Evolutionary conservation across 2,113 vertebrate species (phyloP).

Genomic region (Terrapene triunguis): DNA sequence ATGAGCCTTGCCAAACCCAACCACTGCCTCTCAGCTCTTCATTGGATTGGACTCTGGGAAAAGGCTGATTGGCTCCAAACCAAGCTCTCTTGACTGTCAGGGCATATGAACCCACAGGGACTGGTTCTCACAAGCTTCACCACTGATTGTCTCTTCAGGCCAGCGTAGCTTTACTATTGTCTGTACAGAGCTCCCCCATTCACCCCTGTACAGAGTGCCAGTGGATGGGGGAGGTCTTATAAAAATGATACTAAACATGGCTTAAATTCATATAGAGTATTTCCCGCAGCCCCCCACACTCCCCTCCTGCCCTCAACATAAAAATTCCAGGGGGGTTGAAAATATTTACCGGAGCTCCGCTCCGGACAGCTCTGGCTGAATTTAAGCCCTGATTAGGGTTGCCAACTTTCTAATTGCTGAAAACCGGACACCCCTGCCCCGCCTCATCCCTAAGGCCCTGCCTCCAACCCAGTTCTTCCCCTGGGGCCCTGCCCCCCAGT

Average conservation of each 20-base stretch:
- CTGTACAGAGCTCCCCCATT: neutral
- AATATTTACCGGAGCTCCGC: too few relatives aligned
- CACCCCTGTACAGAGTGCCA: neutral
- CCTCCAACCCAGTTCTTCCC: too few relatives aligned
- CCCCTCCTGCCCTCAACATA: too few relatives aligned
- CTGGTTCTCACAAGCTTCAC: neutral
- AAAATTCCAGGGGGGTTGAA: too few relatives aligned
- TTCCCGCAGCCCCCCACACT: too few relatives aligned
- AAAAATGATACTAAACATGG: neutral
- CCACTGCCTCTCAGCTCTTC: neutral
- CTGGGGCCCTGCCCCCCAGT: too few relatives aligned
- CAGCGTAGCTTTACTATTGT: neutral
- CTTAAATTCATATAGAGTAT: too few relatives aligned
- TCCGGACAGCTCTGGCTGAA: too few relatives aligned
- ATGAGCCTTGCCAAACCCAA: neutral
- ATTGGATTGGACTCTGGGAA: neutral
- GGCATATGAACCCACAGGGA: neutral
- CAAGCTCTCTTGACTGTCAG: neutral
- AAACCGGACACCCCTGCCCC: too few relatives aligned
- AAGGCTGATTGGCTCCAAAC: neutral
- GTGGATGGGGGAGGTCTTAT: neutral
- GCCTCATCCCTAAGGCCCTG: too few relatives aligned
- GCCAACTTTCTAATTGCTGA: too few relatives aligned
- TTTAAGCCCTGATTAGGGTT: too few relatives aligned
- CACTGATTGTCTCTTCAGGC: neutral